Percentiles rank a stretch among this genome's conserved stretches.
phyloP scores from a whole-genome alignment of 2,888 invertebrate genomes.

The Dryadula phaetusa region DNA sequence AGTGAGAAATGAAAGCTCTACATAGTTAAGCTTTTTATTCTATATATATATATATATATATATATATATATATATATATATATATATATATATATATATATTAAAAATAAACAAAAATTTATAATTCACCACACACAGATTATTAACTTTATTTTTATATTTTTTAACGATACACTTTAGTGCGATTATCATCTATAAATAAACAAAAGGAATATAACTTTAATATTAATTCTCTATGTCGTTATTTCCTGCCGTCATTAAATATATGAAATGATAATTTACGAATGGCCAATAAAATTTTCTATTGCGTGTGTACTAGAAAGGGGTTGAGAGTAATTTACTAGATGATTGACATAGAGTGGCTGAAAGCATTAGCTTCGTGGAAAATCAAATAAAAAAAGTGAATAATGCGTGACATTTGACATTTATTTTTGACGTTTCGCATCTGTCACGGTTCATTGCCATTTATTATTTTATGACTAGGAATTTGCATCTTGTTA shows the following conservation, averaged over 20 bases:
- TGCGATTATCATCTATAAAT: no score
- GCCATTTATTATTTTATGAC: constrained; percentile 9
- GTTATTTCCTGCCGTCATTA: neutral
- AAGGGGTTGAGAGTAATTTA: constrained; percentile 17
- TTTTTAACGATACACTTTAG: no score
- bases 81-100: no score
- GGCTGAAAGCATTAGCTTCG: constrained; percentile 17
- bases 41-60: no score
- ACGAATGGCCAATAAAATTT: neutral
- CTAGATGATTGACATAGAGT: constrained; percentile 21
- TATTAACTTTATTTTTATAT: no score
- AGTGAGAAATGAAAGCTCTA: neutral
- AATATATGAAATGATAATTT: neutral
- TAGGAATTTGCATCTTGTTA: constrained; percentile 1
- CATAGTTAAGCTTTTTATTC: neutral
- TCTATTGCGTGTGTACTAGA: constrained; percentile 19
- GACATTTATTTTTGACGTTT: constrained; percentile 23
- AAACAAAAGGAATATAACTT: neutral
- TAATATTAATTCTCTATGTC: neutral
- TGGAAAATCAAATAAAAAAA: constrained; percentile 12
- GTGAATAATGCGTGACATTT: constrained; percentile 15
- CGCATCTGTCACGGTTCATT: constrained; percentile 6
- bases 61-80: no score
- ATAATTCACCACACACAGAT: no score
- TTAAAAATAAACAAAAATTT: no score